phyloP scores from a whole-genome alignment of 37 sponge, comb jelly and placozoan species.

The Geodia barretti region DNA sequence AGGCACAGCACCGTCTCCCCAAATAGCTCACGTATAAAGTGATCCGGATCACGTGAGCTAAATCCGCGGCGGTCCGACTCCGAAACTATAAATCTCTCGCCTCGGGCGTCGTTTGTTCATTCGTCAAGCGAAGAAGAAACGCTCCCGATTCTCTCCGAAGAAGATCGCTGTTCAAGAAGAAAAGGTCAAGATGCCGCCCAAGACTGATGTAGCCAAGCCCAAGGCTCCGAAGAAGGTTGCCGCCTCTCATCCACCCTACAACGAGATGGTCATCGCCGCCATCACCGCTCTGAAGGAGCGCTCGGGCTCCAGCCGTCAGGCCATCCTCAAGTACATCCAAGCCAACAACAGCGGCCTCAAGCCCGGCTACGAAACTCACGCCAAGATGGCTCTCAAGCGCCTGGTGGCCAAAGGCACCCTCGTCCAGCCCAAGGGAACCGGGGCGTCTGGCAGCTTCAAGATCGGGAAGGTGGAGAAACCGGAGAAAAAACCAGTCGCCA shows the following conservation, averaged over 20 bases:
- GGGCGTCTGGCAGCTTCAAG: slow-evolving; percentile 90
- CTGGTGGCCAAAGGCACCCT: slow-evolving; percentile 56
- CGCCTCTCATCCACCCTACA: slow-evolving; percentile 81
- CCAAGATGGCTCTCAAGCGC: slow-evolving; percentile 76
- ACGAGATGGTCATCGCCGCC: slow-evolving; percentile 83
- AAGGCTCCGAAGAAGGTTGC: slow-evolving; percentile 62
- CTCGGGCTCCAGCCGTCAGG: slow-evolving; percentile 78
- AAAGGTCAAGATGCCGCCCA: slow-evolving; percentile 2
- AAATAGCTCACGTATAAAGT: slow-evolving; percentile 6
- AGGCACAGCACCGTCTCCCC: slow-evolving; percentile 25
- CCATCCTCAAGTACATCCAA: slow-evolving; percentile 89
- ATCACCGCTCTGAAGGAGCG: slow-evolving; percentile 72
- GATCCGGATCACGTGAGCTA: slow-evolving; percentile 43
- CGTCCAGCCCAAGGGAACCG: slow-evolving; percentile 81
- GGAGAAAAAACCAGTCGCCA: slow-evolving; percentile 20
- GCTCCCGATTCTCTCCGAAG: not conserved
- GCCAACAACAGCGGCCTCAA: slow-evolving; percentile 84
- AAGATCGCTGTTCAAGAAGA: not conserved
- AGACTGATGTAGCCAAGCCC: not conserved
- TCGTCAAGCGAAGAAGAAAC: not conserved
- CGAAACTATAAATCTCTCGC: slow-evolving; percentile 22
- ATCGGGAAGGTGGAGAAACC: slow-evolving; percentile 40
- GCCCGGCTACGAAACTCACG: slow-evolving; percentile 55
- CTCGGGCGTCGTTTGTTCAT: not conserved
- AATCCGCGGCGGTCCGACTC: slow-evolving; percentile 23